A percentile compares a stretch with the other conserved stretches of the same genome.
Conservation (phyloP, 2,797 vertebrate species). For the Zalophus californianus region DNA sequence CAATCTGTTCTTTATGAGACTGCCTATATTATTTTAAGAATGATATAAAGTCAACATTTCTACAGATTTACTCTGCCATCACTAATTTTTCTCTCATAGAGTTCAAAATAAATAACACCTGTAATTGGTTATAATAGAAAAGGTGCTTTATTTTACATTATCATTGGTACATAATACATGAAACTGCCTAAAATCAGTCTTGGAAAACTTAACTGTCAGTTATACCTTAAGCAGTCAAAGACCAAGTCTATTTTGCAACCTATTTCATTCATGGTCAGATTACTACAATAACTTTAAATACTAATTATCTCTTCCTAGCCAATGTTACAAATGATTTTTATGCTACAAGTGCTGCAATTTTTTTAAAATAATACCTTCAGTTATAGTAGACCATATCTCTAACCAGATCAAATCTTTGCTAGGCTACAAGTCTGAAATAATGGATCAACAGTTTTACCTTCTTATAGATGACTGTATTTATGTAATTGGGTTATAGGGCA, state of each 20-base stretch:
- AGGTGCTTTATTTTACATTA: conserved; percentile 78
- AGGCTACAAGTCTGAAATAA: conserved; percentile 55
- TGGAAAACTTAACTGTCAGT: conserved; percentile 53
- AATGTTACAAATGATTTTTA: conserved; percentile 81
- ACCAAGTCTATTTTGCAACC: conserved; percentile 47
- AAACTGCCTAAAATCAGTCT: conserved; percentile 69
- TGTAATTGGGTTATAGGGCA: background rate
- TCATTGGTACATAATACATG: conserved; percentile 70
- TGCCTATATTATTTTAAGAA: conserved; percentile 30
- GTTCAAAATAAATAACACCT: conserved; percentile 72
- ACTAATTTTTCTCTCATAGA: conserved; percentile 44
- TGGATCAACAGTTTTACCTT: background rate
- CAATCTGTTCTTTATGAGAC: conserved; percentile 17
- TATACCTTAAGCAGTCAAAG: conserved; percentile 39
- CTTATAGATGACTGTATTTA: conserved; percentile 37
- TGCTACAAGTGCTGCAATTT: conserved; percentile 76
- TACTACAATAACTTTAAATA: conserved; percentile 85
- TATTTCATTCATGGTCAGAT: conserved; percentile 67
- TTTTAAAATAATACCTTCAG: conserved; percentile 39
- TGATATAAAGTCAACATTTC: background rate
- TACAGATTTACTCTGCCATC: conserved; percentile 20
- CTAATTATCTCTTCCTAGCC: conserved; percentile 77
- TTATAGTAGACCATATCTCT: conserved; percentile 32
- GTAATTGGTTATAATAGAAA: conserved; percentile 59
- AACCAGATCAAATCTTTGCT: conserved; percentile 60